Percentiles rank a stretch among this genome's conserved stretches.
phyloP scores from a whole-genome alignment of 1,140 invertebrate genomes.

The Pachyrhynchus sulphureomaculatus region DNA sequence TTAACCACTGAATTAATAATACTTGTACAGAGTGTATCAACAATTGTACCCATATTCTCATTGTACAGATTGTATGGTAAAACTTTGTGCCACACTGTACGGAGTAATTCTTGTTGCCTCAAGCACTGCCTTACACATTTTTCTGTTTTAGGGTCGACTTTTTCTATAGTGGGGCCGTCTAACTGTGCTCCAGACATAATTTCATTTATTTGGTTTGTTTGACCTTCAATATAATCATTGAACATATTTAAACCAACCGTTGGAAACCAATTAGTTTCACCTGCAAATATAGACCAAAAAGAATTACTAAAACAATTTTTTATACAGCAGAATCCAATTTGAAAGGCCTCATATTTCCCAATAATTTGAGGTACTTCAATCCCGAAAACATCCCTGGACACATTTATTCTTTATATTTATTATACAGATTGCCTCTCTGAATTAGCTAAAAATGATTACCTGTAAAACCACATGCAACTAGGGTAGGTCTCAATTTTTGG shows the following conservation, averaged over 20 bases:
- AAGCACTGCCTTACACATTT: constrained; percentile 78
- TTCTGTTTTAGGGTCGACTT: constrained; percentile 66
- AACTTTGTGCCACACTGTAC: constrained; percentile 78
- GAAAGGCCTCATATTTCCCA: too few species aligned
- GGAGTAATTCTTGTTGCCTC: constrained; percentile 78
- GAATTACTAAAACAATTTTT: too few species aligned
- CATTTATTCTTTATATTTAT: too few species aligned
- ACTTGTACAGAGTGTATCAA: constrained; percentile 55
- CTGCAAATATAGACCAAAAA: too few species aligned
- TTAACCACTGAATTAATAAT: constrained; percentile 56
- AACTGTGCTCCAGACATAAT: constrained; percentile 46
- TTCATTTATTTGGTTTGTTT: constrained; percentile 47
- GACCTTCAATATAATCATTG: constrained; percentile 43
- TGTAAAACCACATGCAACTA: constrained; percentile 23
- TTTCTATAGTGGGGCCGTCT: constrained; percentile 45
- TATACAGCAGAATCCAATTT: too few species aligned
- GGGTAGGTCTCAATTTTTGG: not conserved
- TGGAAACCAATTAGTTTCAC: constrained; percentile 49
- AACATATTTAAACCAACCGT: constrained; percentile 55
- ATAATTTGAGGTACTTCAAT: too few species aligned
- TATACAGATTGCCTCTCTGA: too few species aligned
- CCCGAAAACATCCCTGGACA: too few species aligned
- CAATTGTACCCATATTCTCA: constrained; percentile 50
- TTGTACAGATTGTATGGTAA: constrained; percentile 53
- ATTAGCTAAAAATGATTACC: too few species aligned